These are phyloP conservation scores for Sylvilagus bachmani DNA, from an alignment of 2,113 vertebrate genomes.

Conservation along the genomic window DNA sequence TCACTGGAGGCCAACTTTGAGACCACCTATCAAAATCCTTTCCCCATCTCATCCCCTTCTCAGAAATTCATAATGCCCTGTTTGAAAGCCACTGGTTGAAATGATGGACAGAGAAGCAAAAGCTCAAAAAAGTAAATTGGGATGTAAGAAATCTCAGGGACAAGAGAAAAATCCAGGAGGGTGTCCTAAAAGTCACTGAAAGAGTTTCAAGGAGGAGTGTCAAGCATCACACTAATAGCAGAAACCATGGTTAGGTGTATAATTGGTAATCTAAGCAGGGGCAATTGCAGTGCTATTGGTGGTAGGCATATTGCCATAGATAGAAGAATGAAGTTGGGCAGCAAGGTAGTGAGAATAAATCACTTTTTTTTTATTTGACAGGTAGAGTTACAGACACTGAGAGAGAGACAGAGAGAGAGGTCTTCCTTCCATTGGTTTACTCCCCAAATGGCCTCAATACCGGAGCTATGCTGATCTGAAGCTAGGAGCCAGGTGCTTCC, in stretches of 20 bases:
- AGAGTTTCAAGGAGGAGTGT: background rate
- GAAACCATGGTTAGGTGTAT: background rate
- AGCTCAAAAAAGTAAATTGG: background rate
- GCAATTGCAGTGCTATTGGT: background rate
- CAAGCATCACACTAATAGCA: background rate
- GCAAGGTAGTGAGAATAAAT: background rate
- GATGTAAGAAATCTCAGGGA: background rate
- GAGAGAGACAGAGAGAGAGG: no score
- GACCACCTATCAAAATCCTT: background rate
- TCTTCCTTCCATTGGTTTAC: no score
- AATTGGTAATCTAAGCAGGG: background rate
- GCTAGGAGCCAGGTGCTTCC: no score
- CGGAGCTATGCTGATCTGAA: no score
- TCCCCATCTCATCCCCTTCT: background rate
- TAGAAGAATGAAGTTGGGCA: background rate
- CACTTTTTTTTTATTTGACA: no score
- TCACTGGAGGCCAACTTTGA: background rate
- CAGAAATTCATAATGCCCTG: background rate
- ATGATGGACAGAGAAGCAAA: background rate
- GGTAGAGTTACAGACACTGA: no score
- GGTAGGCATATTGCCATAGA: background rate
- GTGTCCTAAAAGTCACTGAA: background rate
- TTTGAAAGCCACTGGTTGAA: conserved; percentile 13
- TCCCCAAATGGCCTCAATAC: no score
- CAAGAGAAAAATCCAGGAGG: background rate